Evolutionary conservation across 1,140 invertebrate genomes (phyloP).

Genomic region (Hypothenemus hampei): DNA sequence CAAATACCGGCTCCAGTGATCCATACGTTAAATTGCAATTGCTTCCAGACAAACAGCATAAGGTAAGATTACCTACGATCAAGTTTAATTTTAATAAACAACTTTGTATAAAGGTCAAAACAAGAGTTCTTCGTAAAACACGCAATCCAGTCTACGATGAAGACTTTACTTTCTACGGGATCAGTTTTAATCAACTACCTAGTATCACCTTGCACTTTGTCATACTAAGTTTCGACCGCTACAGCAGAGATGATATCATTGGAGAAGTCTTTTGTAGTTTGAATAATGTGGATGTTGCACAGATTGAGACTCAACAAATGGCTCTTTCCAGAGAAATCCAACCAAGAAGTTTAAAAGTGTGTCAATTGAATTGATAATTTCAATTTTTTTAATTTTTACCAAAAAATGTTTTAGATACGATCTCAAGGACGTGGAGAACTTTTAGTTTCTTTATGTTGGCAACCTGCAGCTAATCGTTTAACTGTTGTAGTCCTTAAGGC

Average conservation of each 20-base stretch:
- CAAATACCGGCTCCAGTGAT: conserved; percentile 63
- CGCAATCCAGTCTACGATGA: conserved; percentile 92
- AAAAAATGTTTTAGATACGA: conserved; percentile 58
- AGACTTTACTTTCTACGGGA: conserved; percentile 94
- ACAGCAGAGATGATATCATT: conserved; percentile 94
- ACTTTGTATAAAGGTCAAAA: conserved; percentile 72
- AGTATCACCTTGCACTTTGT: conserved; percentile 90
- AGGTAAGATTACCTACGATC: conserved; percentile 46
- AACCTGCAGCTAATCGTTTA: conserved; percentile 81
- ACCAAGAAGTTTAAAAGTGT: conserved; percentile 79
- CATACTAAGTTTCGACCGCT: conserved; percentile 93
- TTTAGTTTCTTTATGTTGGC: conserved; percentile 89
- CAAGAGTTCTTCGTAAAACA: conserved; percentile 86
- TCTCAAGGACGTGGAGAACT: conserved; percentile 85
- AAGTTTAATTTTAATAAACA: background rate
- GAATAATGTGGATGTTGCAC: conserved; percentile 70
- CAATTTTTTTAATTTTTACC: background rate
- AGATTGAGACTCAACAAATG: conserved; percentile 71
- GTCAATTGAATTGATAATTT: too few species aligned
- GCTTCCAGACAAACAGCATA: conserved; percentile 90
- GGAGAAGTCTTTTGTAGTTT: conserved; percentile 92
- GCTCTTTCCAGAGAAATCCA: conserved; percentile 78
- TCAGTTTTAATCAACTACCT: conserved; percentile 76
- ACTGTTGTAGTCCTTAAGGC: conserved; percentile 91
- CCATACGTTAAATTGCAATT: conserved; percentile 94